Conservation (phyloP, 2,797 vertebrate genomes). For the Euthynnus affinis region DNA sequence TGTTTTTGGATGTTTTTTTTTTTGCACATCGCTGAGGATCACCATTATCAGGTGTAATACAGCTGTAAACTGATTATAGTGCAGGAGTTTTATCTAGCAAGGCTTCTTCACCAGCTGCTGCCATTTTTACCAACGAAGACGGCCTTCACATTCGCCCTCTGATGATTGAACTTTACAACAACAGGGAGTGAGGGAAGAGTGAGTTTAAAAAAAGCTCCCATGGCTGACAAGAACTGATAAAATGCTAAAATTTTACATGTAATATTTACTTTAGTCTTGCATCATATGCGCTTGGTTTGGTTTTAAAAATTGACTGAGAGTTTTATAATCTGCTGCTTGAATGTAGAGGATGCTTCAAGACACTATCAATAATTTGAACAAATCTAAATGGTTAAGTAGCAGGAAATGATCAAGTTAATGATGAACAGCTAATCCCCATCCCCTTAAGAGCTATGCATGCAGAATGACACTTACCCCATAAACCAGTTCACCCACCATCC, state of each 20-base stretch:
- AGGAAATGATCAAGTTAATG: background rate
- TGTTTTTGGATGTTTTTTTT: background rate
- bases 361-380: background rate
- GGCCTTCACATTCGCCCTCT: background rate
- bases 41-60: background rate
- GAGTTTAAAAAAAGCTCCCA: too few relatives aligned
- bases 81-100: background rate
- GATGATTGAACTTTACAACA: too few relatives aligned
- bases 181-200: too few relatives aligned
- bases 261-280: background rate
- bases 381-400: background rate
- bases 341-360: background rate
- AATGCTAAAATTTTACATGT: slow-evolving; percentile 6
- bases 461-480: slow-evolving; percentile 94
- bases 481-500: slow-evolving; percentile 99
- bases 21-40: background rate
- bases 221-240: background rate
- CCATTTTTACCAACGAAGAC: background rate
- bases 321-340: slow-evolving; percentile 7
- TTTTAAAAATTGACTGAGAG: background rate
- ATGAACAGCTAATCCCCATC: background rate
- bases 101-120: slow-evolving; percentile 5
- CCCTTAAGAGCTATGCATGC: slow-evolving; percentile 1
- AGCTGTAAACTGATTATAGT: slow-evolving; percentile 1
- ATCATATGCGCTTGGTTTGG: slow-evolving; percentile 11